phyloP scores from a whole-genome alignment of 2,888 invertebrate species.

The Patella pellucida region DNA sequence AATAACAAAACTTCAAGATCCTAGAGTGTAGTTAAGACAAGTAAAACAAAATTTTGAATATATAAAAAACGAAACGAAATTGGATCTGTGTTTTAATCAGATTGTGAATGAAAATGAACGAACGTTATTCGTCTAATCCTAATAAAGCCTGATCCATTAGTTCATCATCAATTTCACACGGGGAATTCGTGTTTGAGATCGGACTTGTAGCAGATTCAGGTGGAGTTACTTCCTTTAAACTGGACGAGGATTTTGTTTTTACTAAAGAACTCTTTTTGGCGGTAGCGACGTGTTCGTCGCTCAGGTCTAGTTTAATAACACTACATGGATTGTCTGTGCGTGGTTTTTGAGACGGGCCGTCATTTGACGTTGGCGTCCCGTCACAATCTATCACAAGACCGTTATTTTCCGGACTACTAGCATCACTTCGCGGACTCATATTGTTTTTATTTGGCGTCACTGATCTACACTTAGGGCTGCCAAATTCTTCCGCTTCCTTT shows the following conservation, averaged over 20 bases:
- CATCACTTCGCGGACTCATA: conserved; percentile 58
- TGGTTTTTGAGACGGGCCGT: conserved; percentile 2
- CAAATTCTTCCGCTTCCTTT: conserved; percentile 12
- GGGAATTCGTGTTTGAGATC: conserved; percentile 41
- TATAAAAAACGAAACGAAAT: no score
- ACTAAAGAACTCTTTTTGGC: not conserved
- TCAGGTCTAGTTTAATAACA: not conserved
- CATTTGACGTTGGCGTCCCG: conserved; percentile 33
- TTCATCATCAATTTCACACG: conserved; percentile 88
- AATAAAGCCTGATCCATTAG: conserved; percentile 87
- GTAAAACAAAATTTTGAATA: no score
- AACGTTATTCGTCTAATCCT: conserved; percentile 32
- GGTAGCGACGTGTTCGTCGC: not conserved
- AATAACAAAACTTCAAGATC: no score
- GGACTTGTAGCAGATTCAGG: conserved; percentile 29
- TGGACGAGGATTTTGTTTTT: conserved; percentile 25
- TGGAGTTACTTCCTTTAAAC: conserved; percentile 35
- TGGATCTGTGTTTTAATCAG: no score
- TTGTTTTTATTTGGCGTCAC: conserved; percentile 37
- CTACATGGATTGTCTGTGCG: conserved; percentile 17
- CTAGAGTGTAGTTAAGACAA: no score
- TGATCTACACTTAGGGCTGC: conserved; percentile 21
- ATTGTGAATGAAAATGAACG: no score
- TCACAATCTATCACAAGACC: conserved; percentile 70
- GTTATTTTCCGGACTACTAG: conserved; percentile 68